phyloP scores from a whole-genome alignment of 2,113 vertebrate species.

The Neotoma lepida region DNA sequence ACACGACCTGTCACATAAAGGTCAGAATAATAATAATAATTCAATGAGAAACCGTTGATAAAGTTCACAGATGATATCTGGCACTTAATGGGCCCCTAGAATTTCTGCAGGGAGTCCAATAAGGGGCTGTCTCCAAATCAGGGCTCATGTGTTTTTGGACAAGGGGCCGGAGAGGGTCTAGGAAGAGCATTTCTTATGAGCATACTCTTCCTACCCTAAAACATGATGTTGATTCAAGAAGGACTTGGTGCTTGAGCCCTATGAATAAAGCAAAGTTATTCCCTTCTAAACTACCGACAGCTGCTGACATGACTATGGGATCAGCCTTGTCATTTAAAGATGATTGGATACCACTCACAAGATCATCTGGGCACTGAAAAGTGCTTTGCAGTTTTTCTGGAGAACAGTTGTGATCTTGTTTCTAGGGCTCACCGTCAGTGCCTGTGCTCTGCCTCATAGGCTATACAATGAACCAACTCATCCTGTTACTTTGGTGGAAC shows the following conservation, averaged over 20 bases:
- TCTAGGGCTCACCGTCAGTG: background rate
- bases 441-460: background rate
- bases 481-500: background rate
- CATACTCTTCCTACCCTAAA: background rate
- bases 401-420: slow-evolving; percentile 14
- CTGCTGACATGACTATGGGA: background rate
- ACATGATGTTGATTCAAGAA: background rate
- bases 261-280: background rate
- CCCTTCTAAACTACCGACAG: background rate
- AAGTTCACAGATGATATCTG: background rate
- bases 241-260: background rate
- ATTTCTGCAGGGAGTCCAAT: background rate
- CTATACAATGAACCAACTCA: slow-evolving; percentile 21
- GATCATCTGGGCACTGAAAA: background rate
- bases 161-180: background rate
- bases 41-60: background rate
- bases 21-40: background rate
- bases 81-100: background rate
- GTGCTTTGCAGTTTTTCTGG: background rate
- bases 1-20: background rate
- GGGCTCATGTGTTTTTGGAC: accelerated
- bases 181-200: background rate
- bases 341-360: background rate
- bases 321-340: background rate
- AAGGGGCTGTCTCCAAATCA: background rate